These are phyloP conservation scores for Sapajus apella DNA, from an alignment of 2,113 vertebrate genomes.

Conservation along the genomic window DNA sequence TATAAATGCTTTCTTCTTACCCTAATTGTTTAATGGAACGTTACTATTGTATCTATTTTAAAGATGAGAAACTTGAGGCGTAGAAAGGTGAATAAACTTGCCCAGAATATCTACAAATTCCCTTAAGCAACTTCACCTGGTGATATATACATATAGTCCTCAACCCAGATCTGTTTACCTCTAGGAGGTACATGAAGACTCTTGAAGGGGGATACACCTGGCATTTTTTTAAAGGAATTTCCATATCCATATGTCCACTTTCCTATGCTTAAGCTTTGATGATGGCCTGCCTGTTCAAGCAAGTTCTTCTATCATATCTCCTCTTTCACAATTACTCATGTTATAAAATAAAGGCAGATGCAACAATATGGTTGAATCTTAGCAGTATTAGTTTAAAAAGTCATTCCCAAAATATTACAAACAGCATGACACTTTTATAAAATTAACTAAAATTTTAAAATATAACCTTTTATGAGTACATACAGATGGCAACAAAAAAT, in stretches of 20 bases:
- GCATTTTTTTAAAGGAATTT: conserved; percentile 28
- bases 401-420: conserved; percentile 70
- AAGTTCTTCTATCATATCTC: conserved; percentile 40
- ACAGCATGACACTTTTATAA: conserved; percentile 70
- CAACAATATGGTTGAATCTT: conserved; percentile 66
- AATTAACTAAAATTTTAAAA: conserved; percentile 63
- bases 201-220: neutral
- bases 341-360: conserved; percentile 69
- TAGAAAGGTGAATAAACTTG: conserved; percentile 75
- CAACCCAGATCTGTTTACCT: conserved; percentile 42
- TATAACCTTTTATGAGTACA: conserved; percentile 70
- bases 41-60: conserved; percentile 60
- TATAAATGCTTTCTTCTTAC: conserved; percentile 52
- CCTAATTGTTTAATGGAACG: conserved; percentile 43
- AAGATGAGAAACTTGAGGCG: conserved; percentile 71
- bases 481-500: conserved; percentile 74
- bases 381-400: conserved; percentile 65
- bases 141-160: conserved; percentile 35
- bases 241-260: neutral
- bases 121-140: conserved; percentile 50
- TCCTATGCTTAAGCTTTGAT: conserved; percentile 36
- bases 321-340: conserved; percentile 46
- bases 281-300: conserved; percentile 42
- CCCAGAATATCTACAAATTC: conserved; percentile 68
- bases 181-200: conserved; percentile 4